Conservation (phyloP, 2,113 vertebrate species). For the Salminus brasiliensis region DNA sequence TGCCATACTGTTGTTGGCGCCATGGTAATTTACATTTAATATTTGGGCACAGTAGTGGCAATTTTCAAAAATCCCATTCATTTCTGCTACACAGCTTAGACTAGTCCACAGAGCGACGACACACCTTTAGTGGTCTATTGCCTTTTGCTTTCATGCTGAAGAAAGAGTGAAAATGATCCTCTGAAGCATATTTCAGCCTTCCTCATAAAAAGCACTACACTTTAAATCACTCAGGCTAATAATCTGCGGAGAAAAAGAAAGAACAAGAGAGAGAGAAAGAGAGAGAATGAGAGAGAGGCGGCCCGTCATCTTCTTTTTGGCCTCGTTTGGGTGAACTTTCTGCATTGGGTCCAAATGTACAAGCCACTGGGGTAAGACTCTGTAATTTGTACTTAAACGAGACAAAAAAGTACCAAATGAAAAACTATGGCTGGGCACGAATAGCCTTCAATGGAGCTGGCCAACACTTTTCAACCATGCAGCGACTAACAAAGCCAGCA, state of each 20-base stretch:
- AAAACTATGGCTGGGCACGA: slow-evolving; percentile 58
- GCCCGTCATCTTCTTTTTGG: slow-evolving; percentile 60
- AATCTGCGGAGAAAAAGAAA: slow-evolving; percentile 48
- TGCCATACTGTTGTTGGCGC: no score
- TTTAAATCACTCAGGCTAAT: slow-evolving; percentile 61
- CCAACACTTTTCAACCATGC: slow-evolving; percentile 45
- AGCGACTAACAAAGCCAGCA: slow-evolving; percentile 58
- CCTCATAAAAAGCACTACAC: slow-evolving; percentile 66
- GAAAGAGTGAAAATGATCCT: slow-evolving; percentile 59
- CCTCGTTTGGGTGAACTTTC: slow-evolving; percentile 55
- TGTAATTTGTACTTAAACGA: slow-evolving; percentile 61
- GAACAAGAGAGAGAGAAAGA: no score
- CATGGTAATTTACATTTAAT: no score
- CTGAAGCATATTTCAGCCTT: slow-evolving; percentile 40
- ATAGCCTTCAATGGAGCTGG: slow-evolving; percentile 42
- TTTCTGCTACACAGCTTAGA: no score
- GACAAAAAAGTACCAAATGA: slow-evolving; percentile 49
- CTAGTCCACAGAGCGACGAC: no score
- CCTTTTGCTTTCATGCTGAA: slow-evolving; percentile 60
- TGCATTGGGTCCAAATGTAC: slow-evolving; percentile 56
- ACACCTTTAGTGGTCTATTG: no score
- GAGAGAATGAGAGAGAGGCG: no score
- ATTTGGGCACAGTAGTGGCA: no score
- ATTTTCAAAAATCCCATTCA: no score
- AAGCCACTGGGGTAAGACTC: slow-evolving; percentile 61